Conservation (phyloP, 2,113 vertebrate species). For the Thymallus thymallus region DNA sequence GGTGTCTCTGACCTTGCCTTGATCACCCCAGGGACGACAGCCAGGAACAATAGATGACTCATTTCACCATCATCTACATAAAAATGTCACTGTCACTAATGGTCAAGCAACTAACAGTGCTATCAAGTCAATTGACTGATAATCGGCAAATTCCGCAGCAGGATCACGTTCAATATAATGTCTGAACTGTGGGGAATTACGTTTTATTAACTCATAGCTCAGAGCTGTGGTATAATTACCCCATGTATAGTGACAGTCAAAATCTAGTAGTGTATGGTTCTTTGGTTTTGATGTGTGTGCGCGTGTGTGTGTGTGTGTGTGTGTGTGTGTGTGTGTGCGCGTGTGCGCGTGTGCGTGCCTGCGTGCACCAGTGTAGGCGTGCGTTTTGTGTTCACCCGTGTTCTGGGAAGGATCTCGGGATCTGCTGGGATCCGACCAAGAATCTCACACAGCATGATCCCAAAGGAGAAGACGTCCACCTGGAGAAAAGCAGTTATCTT, state of each 20-base stretch:
- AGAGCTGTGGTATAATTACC: background rate
- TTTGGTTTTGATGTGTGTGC: background rate
- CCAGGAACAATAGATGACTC: background rate
- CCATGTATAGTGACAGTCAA: no score
- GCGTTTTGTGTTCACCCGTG: constrained; percentile 58
- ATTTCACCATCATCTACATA: background rate
- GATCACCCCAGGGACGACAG: background rate
- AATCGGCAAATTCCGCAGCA: background rate
- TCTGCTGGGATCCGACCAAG: constrained; percentile 77
- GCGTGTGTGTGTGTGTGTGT: background rate
- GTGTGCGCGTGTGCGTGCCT: background rate
- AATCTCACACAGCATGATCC: constrained; percentile 78
- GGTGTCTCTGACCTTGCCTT: background rate
- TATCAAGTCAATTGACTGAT: background rate
- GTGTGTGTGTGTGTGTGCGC: background rate
- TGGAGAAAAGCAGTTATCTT: constrained; percentile 28
- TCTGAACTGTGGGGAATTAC: background rate
- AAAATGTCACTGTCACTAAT: background rate
- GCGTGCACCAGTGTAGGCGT: background rate
- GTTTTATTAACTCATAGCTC: background rate
- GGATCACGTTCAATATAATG: background rate
- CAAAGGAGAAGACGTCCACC: constrained; percentile 81
- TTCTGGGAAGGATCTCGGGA: constrained; percentile 75
- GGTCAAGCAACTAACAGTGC: background rate
- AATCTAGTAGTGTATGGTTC: background rate